Conservation (phyloP, 2,797 vertebrate genomes). For the Fringilla coelebs region DNA sequence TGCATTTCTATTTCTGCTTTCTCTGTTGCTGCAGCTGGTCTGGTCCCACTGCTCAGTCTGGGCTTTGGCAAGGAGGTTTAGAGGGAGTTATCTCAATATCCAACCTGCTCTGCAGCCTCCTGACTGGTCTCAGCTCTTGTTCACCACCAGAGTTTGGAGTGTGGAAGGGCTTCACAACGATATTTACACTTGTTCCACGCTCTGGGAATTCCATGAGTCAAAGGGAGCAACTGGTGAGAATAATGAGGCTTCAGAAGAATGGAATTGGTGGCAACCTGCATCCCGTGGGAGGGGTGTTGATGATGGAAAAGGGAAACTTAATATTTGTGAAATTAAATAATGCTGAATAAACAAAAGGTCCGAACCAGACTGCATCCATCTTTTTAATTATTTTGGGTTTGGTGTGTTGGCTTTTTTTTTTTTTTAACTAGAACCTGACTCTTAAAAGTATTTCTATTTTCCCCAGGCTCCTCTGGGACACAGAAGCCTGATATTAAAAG, state of each 20-base stretch:
- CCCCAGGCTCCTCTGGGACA: not conserved
- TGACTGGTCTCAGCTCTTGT: not conserved
- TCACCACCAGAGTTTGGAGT: not conserved
- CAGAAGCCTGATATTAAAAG: not conserved
- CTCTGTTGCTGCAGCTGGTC: fast-evolving
- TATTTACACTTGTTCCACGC: conserved; percentile 8
- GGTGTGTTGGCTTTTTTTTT: not conserved
- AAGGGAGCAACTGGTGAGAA: conserved; percentile 34
- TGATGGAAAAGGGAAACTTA: conserved; percentile 37
- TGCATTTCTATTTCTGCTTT: fast-evolving
- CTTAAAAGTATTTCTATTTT: conserved; percentile 32
- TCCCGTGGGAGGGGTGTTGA: not conserved
- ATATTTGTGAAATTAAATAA: conserved; percentile 50
- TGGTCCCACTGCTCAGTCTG: fast-evolving
- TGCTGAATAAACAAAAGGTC: conserved; percentile 17
- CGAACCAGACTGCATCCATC: conserved; percentile 35
- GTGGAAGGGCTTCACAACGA: not conserved
- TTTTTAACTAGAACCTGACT: not conserved
- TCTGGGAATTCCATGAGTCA: conserved; percentile 13
- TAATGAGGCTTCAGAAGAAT: conserved; percentile 31
- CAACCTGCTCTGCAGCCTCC: not conserved
- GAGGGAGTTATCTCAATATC: not conserved
- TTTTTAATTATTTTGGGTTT: conserved; percentile 30
- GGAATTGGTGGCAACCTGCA: not conserved
- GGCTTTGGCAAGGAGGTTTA: not conserved